Conservation (phyloP, 2,113 vertebrate species). For the Zeus faber region DNA sequence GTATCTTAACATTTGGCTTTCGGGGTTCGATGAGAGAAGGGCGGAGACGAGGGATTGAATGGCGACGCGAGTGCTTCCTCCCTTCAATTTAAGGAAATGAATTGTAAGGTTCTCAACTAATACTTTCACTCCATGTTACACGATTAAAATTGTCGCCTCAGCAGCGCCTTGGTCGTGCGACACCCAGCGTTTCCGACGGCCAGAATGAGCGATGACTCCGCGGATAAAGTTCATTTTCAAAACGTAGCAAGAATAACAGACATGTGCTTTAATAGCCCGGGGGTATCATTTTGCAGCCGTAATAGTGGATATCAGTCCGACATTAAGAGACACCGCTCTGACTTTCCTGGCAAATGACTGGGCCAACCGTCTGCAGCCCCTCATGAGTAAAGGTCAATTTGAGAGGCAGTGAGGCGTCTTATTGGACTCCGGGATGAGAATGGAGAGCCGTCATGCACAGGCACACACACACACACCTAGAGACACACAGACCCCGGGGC, state of each 20-base stretch:
- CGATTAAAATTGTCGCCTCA: no score
- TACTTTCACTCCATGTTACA: no score
- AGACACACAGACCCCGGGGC: not conserved
- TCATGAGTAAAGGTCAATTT: slow-evolving; percentile 14
- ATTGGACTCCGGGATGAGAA: slow-evolving; percentile 8
- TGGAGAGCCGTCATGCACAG: not conserved
- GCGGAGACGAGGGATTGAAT: not conserved
- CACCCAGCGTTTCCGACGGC: no score
- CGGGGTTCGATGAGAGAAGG: not conserved
- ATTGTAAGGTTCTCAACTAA: no score
- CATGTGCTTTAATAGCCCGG: not conserved
- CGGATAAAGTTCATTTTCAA: no score
- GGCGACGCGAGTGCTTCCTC: not conserved
- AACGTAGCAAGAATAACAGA: no score
- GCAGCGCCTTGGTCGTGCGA: no score
- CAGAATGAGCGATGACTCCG: no score
- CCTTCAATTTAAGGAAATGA: not conserved
- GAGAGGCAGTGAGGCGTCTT: slow-evolving; percentile 10
- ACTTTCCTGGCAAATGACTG: not conserved
- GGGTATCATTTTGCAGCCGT: not conserved
- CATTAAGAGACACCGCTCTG: not conserved
- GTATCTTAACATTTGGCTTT: not conserved
- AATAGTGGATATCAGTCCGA: not conserved
- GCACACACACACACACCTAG: not conserved
- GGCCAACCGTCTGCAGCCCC: not conserved